Evolutionary conservation across 1,140 invertebrate species (phyloP), one percentile per base, ranked within the genome.

Genomic region (Ephestia elutella): DNA sequence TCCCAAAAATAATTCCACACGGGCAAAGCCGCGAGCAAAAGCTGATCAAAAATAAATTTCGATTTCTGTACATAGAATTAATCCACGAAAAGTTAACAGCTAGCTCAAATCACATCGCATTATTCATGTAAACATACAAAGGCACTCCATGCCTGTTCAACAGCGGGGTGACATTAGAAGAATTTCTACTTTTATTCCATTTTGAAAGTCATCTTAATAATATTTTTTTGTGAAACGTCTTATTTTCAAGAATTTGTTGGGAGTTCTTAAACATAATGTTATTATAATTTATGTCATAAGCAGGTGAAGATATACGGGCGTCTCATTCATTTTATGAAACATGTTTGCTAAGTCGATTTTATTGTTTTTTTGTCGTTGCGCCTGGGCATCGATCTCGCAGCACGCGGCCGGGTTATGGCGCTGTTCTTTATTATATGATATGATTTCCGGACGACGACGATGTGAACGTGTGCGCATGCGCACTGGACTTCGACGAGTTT

Each of bases 241-340:
- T 84, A 84, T 82, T 83, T 86, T 73, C 77, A 75, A 80, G 82
- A 82, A 84, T 85, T 85, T 83, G 82, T 83, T 82, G 73, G 75
- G 76, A 83, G 77, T 80, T 71, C 76, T 75, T 82, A 77, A 78
- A 72, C 80, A 86, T 86, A 82, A 86, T 85, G 82, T 86, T 86
- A 83, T 86, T 86, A 86, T 85, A 85, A 87, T 86, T 87, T 86
- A 87, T 87, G 85, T 87, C 77, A 79, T 82, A 85, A 83, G 82
- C 85, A 87, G 85, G 85, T 87, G 85, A 86, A 85, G 82, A 86
- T 86, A 84, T 86, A 86, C 73, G 79, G 71, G 65, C 64, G 72
- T 71, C 75, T 84, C 72, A 73, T 78, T 78, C 68, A 71, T 74
- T 73, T 72, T 74, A 78, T 76, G 69, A 78, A 73, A 75, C 71